Conservation (phyloP, 92 coral and sea anemone genomes). For the Isaurus tuberculatus region DNA sequence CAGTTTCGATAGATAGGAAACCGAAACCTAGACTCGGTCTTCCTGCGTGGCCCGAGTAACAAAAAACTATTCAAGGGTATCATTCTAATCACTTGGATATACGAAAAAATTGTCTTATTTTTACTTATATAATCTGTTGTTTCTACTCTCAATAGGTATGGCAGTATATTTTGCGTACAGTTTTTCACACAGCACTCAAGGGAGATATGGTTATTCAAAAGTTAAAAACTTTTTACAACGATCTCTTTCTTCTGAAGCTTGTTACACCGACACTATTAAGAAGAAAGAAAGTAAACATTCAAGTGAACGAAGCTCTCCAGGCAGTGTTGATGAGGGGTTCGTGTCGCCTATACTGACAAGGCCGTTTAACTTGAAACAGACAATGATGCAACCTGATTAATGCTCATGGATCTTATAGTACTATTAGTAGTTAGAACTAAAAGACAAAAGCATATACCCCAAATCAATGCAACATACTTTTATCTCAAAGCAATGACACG, state of each 20-base stretch:
- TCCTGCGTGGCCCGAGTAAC: no score
- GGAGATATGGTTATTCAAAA: conserved; percentile 31
- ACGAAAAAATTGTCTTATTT: neutral
- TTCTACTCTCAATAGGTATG: conserved; percentile 62
- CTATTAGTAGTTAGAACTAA: no score
- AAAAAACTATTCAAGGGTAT: no score
- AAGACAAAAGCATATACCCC: no score
- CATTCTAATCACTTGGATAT: no score
- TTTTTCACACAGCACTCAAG: conserved; percentile 68
- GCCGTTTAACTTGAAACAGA: neutral
- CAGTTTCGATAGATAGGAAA: no score
- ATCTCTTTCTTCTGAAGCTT: conserved; percentile 34
- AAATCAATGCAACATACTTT: no score
- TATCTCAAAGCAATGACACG: no score
- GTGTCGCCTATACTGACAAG: conserved; percentile 42
- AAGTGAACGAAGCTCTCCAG: conserved; percentile 56
- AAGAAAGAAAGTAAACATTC: conserved; percentile 30
- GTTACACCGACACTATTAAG: conserved; percentile 8
- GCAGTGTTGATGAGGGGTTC: conserved; percentile 76
- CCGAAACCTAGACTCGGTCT: no score
- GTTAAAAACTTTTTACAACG: conserved; percentile 63
- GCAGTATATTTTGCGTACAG: conserved; percentile 83
- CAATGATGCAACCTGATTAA: conserved; percentile 37
- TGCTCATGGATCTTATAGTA: no score
- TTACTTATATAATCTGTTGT: neutral